These are phyloP conservation scores for Struthidea cinerea DNA, from an alignment of 2,113 vertebrate genomes.

Conservation along the genomic window DNA sequence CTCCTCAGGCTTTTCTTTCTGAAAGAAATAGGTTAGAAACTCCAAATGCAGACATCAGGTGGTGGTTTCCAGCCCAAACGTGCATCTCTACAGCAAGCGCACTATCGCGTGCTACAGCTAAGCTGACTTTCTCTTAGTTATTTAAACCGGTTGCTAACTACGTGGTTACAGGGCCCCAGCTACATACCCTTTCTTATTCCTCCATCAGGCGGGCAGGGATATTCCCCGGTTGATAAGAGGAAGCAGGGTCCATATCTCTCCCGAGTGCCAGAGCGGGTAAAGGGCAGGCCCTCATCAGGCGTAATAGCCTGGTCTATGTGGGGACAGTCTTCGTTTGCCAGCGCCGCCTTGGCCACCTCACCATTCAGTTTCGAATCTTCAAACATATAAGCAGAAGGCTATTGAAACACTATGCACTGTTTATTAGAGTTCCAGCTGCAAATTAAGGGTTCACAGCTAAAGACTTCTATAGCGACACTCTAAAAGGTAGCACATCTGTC, in stretches of 20 bases:
- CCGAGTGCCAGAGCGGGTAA: slow-evolving; percentile 90
- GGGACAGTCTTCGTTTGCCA: slow-evolving; percentile 98
- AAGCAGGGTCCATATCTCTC: slow-evolving; percentile 95
- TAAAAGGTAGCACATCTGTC: slow-evolving; percentile 62
- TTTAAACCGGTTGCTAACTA: slow-evolving; percentile 44
- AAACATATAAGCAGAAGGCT: slow-evolving; percentile 86
- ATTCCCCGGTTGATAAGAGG: slow-evolving; percentile 97
- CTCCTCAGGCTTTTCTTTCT: slow-evolving; percentile 53
- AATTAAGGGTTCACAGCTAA: slow-evolving; percentile 65
- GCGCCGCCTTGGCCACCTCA: slow-evolving; percentile 93
- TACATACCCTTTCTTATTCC: slow-evolving; percentile 99
- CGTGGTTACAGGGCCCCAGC: slow-evolving; percentile 65
- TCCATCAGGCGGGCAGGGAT: slow-evolving; percentile 92
- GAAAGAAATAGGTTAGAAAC: slow-evolving; percentile 58
- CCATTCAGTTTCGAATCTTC: slow-evolving; percentile 98
- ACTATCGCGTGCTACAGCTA: slow-evolving; percentile 43
- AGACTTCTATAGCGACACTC: slow-evolving; percentile 33
- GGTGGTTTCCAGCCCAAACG: slow-evolving; percentile 66
- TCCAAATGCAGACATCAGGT: slow-evolving; percentile 68
- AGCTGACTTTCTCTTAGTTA: slow-evolving; percentile 32
- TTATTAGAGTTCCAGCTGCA: slow-evolving; percentile 63
- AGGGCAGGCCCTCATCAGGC: slow-evolving; percentile 95
- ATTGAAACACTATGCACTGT: slow-evolving; percentile 82
- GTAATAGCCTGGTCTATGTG: slow-evolving; percentile 99
- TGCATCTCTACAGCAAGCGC: slow-evolving; percentile 61